Percentiles rank a stretch among this genome's conserved stretches.
Evolutionary conservation across 1,140 invertebrate genomes (phyloP).

Genomic region (Ceratina calcarata): DNA sequence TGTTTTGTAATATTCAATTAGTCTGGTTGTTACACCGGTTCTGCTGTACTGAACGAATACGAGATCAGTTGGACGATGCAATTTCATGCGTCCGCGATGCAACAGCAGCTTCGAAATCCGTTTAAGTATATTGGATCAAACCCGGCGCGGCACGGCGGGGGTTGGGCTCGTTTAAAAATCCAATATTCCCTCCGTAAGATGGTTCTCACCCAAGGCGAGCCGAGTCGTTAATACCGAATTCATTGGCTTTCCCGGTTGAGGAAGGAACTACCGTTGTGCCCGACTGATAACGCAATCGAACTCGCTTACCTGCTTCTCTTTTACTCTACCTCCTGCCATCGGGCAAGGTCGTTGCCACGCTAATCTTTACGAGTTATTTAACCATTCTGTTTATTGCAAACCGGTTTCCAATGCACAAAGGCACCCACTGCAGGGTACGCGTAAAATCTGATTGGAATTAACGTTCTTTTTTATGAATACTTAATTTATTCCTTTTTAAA

Average conservation of each 20-base stretch:
- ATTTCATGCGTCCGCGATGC: slow-evolving; percentile 11
- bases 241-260: neutral
- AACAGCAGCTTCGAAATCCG: slow-evolving; percentile 59
- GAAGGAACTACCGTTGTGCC: neutral
- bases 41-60: slow-evolving; percentile 1
- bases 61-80: neutral
- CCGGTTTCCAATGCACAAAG: neutral
- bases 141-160: slow-evolving; percentile 3
- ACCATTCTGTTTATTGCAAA: neutral
- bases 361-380: neutral
- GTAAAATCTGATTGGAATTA: neutral
- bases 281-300: neutral
- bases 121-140: slow-evolving; percentile 69
- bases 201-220: neutral
- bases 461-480: no score
- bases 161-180: slow-evolving; percentile 42
- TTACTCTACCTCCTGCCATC: neutral
- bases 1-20: slow-evolving; percentile 1
- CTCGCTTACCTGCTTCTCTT: neutral
- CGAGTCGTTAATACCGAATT: neutral
- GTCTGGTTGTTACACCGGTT: neutral
- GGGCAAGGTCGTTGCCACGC: neutral
- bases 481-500: neutral
- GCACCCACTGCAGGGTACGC: neutral
- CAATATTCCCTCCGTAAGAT: slow-evolving; percentile 49